Conservation (phyloP, 2,113 vertebrate species). For the Bagarius yarrelli region DNA sequence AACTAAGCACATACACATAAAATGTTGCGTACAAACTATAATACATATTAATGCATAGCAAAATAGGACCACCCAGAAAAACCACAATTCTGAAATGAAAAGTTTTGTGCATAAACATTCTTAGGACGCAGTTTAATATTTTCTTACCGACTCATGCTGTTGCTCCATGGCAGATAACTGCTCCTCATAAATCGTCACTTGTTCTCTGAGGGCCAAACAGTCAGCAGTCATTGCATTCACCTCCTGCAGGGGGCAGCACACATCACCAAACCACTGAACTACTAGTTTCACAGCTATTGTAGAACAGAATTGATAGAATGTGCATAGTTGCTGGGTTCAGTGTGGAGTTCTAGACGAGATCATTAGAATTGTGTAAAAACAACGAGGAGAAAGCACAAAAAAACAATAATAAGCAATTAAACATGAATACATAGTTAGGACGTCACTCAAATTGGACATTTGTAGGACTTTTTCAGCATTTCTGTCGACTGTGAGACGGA, state of each 20-base stretch:
- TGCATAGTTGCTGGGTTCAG: too few relatives aligned
- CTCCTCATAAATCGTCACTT: conserved; percentile 69
- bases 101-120: not conserved
- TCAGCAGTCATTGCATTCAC: conserved; percentile 68
- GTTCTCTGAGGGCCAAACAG: conserved; percentile 73
- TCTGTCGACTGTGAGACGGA: too few relatives aligned
- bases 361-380: too few relatives aligned
- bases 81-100: not conserved
- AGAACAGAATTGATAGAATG: too few relatives aligned
- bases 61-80: not conserved
- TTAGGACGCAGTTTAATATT: not conserved
- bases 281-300: not conserved
- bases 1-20: too few relatives aligned
- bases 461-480: too few relatives aligned
- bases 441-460: too few relatives aligned
- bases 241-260: conserved; percentile 61
- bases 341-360: too few relatives aligned
- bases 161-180: conserved; percentile 69
- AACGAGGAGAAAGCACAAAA: too few relatives aligned
- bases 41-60: not conserved
- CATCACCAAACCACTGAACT: conserved; percentile 34
- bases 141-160: conserved; percentile 63
- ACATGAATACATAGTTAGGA: too few relatives aligned
- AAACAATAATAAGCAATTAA: too few relatives aligned
- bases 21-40: too few relatives aligned